Conservation (phyloP, 2,888 invertebrate species). For the Heliothis peltigera region DNA sequence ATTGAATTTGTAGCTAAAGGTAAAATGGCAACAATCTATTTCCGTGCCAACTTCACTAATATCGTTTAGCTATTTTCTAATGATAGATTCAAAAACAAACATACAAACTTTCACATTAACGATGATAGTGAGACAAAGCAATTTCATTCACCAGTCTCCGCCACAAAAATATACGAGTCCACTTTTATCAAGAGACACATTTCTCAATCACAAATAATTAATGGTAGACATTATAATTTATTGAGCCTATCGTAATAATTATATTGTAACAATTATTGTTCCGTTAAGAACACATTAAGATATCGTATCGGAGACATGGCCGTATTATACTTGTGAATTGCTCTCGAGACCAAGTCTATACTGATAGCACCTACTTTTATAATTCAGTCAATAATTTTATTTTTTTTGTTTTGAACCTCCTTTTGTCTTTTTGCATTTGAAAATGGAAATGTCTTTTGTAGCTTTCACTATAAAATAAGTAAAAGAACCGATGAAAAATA, state of each 20-base stretch:
- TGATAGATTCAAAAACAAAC: too few species aligned
- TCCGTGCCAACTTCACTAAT: too few species aligned
- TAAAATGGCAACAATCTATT: too few species aligned
- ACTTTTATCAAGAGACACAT: constrained; percentile 75
- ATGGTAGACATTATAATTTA: constrained; percentile 82
- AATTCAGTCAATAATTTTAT: background rate
- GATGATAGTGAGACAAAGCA: too few species aligned
- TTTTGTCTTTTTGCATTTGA: too few species aligned
- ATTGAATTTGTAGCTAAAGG: too few species aligned
- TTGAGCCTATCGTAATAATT: constrained; percentile 82
- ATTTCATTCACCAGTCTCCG: constrained; percentile 31
- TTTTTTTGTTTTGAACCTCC: too few species aligned
- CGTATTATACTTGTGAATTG: constrained; percentile 38
- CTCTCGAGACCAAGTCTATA: constrained; percentile 11
- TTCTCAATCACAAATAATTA: constrained; percentile 84
- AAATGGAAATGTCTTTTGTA: too few species aligned
- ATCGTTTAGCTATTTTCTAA: too few species aligned
- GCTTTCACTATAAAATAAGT: too few species aligned
- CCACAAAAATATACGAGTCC: constrained; percentile 46
- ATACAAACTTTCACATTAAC: too few species aligned
- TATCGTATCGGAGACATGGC: constrained; percentile 63
- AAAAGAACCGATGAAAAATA: too few species aligned
- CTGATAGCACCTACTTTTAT: background rate
- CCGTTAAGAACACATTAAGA: constrained; percentile 84
- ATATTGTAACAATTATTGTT: constrained; percentile 87